A percentile compares a stretch with the other conserved stretches of the same genome.
Conservation (phyloP, 2,113 vertebrate genomes). For the Stegostoma tigrinum region DNA sequence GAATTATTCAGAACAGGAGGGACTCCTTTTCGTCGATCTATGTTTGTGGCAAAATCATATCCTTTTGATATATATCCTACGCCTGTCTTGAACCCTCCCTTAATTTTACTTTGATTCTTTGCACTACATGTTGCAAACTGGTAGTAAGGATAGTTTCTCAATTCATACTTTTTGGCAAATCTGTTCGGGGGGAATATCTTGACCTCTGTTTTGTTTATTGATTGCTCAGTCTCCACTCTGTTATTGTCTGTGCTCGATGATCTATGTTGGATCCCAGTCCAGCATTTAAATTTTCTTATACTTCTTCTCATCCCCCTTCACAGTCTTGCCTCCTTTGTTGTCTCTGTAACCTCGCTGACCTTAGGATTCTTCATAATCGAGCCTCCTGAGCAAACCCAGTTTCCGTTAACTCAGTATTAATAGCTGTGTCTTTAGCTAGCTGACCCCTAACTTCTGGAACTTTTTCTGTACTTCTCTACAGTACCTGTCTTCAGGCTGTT, state of each 20-base stretch:
- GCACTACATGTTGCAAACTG: not conserved
- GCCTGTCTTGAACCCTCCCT: not conserved
- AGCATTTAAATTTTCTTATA: not conserved
- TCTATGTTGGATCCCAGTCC: not conserved
- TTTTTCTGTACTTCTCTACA: not conserved
- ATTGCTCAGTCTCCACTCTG: not conserved
- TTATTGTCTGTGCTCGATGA: too few species aligned
- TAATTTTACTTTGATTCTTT: not conserved
- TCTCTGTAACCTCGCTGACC: not conserved
- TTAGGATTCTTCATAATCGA: not conserved
- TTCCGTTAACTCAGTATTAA: not conserved
- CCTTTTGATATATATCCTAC: not conserved
- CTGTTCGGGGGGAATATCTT: not conserved
- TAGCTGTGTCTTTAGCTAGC: not conserved
- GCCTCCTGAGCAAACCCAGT: not conserved
- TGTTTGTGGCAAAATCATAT: not conserved
- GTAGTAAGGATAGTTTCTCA: not conserved
- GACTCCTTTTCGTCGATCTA: not conserved
- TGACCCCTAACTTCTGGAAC: not conserved
- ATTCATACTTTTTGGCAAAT: not conserved
- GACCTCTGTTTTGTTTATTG: not conserved
- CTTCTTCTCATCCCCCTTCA: too few species aligned
- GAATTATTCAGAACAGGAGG: not conserved
- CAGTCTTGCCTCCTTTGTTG: not conserved
- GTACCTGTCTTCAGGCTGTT: not conserved